Conservation (phyloP, 2,113 vertebrate genomes). For the Noturus placidus region DNA sequence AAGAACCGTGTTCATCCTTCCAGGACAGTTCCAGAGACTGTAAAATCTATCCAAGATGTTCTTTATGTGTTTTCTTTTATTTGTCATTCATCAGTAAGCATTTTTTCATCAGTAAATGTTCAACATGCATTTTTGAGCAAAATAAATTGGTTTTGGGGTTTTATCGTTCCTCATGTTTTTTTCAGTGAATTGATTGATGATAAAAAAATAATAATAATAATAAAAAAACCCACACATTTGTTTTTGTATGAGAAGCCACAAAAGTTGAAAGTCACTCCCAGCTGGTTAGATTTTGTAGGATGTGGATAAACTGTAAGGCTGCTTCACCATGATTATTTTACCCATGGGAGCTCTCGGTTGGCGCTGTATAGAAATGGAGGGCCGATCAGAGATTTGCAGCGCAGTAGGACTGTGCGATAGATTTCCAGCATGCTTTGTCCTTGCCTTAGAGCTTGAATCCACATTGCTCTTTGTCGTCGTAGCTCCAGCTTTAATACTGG, state of each 20-base stretch:
- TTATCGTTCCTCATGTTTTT: conserved; percentile 1
- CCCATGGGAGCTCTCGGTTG: conserved; percentile 39
- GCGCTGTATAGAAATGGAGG: conserved; percentile 24
- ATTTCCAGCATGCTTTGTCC: conserved; percentile 34
- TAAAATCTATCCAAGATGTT: neutral
- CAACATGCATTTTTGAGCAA: neutral
- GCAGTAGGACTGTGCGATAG: conserved; percentile 36
- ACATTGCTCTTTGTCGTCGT: conserved; percentile 17
- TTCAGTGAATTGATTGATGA: neutral
- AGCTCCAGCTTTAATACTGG: conserved; percentile 34
- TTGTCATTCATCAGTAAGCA: no score
- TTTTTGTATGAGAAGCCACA: conserved; percentile 43
- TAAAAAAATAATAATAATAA: neutral
- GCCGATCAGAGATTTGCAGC: conserved; percentile 31
- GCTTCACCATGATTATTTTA: conserved; percentile 44
- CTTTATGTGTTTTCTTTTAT: neutral
- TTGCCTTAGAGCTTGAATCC: conserved; percentile 19
- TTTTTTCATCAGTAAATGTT: neutral
- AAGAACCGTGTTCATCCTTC: neutral
- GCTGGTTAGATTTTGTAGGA: conserved; percentile 44
- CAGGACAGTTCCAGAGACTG: neutral
- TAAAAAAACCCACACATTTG: conserved; percentile 8
- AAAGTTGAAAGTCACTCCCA: conserved; percentile 50
- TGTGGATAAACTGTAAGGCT: conserved; percentile 41
- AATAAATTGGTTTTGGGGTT: neutral